A percentile compares a stretch with the other conserved stretches of the same genome.
Evolutionary conservation across 2,113 vertebrate genomes (phyloP).

Genomic region (Nipponia nippon): DNA sequence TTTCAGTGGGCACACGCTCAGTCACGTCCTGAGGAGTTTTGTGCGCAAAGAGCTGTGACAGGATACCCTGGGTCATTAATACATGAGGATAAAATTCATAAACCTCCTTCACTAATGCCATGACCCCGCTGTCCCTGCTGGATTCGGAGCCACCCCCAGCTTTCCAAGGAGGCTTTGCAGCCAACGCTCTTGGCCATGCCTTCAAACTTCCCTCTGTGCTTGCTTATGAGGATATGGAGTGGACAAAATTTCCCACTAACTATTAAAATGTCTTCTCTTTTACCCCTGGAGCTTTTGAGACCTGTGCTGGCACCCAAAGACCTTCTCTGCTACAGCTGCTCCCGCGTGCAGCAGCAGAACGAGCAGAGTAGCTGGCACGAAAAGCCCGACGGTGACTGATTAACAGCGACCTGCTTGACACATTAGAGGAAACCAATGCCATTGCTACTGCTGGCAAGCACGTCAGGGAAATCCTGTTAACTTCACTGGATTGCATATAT

Average conservation of each 20-base stretch:
- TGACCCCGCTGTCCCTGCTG: background rate
- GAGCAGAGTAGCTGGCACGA: background rate
- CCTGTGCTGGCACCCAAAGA: background rate
- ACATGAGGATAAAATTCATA: background rate
- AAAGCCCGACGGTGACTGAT: background rate
- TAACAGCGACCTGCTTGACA: background rate
- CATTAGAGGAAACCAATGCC: slow-evolving; percentile 3
- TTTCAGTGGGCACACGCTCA: background rate
- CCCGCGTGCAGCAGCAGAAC: background rate
- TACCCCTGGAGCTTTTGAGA: background rate
- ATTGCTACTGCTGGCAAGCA: background rate
- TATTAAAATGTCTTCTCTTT: background rate
- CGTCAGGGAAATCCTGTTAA: slow-evolving; percentile 29
- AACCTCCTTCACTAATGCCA: background rate
- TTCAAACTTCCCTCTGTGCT: background rate
- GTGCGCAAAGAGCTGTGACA: background rate
- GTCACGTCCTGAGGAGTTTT: background rate
- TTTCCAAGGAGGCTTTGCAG: background rate
- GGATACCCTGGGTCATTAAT: background rate
- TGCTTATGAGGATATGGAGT: background rate
- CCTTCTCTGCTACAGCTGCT: accelerated
- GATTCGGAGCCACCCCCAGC: background rate
- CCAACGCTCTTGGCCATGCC: accelerated
- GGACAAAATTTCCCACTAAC: background rate
- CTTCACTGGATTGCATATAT: background rate